A percentile compares a stretch with the other conserved stretches of the same genome.
Conservation (phyloP, 2,797 vertebrate species). For the Microcaecilia unicolor region DNA sequence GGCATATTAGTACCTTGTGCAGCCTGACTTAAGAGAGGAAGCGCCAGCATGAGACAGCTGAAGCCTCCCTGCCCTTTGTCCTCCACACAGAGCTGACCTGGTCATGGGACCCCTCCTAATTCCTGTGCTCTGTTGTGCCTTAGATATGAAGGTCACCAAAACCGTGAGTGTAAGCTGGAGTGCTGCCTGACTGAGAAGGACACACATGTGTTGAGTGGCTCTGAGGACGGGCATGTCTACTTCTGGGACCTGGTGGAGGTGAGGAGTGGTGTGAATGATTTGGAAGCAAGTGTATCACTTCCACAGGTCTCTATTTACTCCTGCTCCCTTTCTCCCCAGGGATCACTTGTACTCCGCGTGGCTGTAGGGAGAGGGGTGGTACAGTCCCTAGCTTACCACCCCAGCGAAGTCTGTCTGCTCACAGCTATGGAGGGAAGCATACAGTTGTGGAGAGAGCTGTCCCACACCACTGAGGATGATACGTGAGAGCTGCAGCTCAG, state of each 20-base stretch:
- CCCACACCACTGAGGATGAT: slow-evolving; percentile 34
- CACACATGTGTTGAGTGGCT: slow-evolving; percentile 82
- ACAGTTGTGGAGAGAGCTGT: slow-evolving; percentile 72
- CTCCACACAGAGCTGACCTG: fast-evolving
- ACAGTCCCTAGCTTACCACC: slow-evolving; percentile 82
- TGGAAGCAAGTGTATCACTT: too few species aligned
- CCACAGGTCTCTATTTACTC: too few species aligned
- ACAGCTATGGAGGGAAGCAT: slow-evolving; percentile 66
- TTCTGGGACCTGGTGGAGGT: slow-evolving; percentile 69
- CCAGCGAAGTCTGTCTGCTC: slow-evolving; percentile 64
- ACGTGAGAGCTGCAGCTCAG: too few species aligned
- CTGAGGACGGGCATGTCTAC: slow-evolving; percentile 83
- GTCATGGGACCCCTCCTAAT: fast-evolving
- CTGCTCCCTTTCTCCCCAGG: slow-evolving; percentile 39
- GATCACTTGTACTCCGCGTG: slow-evolving; percentile 63
- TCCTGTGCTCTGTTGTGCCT: background rate
- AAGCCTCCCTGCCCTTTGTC: too few species aligned
- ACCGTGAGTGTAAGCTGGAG: slow-evolving; percentile 82
- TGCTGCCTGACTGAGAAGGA: slow-evolving; percentile 80
- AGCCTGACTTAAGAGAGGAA: too few species aligned
- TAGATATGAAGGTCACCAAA: slow-evolving; percentile 81
- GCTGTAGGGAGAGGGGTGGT: slow-evolving; percentile 69
- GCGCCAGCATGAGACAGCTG: too few species aligned
- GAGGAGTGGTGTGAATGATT: background rate
- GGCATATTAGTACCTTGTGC: too few species aligned